Evolutionary conservation across 1,140 invertebrate species (phyloP).

Genomic region (Hycleus phaleratus): DNA sequence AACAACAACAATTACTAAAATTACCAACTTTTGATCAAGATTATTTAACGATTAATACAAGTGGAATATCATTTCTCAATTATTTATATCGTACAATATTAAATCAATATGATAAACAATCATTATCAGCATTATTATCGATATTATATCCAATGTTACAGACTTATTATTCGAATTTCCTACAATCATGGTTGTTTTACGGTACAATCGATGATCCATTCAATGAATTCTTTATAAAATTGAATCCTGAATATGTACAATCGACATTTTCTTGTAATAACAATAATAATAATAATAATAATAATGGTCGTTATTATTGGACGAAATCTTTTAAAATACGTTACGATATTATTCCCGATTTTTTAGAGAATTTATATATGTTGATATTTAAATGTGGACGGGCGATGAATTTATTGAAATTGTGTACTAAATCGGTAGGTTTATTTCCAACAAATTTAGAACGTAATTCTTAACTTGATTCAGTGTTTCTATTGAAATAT

Average conservation of each 20-base stretch:
- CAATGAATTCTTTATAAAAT: slow-evolving; percentile 38
- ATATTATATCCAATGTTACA: slow-evolving; percentile 28
- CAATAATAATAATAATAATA: background rate
- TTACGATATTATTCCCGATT: slow-evolving; percentile 36
- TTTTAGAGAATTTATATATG: slow-evolving; percentile 31
- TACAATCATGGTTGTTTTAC: slow-evolving; percentile 38
- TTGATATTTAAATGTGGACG: slow-evolving; percentile 37
- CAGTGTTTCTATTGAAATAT: no score
- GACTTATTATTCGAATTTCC: slow-evolving; percentile 18
- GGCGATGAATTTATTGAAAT: slow-evolving; percentile 37
- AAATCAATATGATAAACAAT: slow-evolving; percentile 28
- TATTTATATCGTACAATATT: slow-evolving; percentile 35
- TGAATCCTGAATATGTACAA: slow-evolving; percentile 26
- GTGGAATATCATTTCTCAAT: slow-evolving; percentile 35
- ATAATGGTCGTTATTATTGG: slow-evolving; percentile 37
- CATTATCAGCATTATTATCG: slow-evolving; percentile 32
- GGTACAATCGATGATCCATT: slow-evolving; percentile 36
- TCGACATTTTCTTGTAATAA: no score
- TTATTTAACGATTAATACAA: slow-evolving; percentile 15
- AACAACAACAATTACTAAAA: slow-evolving; percentile 18
- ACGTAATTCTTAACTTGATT: no score
- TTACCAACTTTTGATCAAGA: no score
- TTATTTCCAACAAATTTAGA: no score
- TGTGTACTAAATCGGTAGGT: slow-evolving; percentile 33
- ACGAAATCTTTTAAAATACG: slow-evolving; percentile 30